Base-by-base conservation (phyloP, 2,113 vertebrate genomes). In the Aptenodytes patagonicus region DNA sequence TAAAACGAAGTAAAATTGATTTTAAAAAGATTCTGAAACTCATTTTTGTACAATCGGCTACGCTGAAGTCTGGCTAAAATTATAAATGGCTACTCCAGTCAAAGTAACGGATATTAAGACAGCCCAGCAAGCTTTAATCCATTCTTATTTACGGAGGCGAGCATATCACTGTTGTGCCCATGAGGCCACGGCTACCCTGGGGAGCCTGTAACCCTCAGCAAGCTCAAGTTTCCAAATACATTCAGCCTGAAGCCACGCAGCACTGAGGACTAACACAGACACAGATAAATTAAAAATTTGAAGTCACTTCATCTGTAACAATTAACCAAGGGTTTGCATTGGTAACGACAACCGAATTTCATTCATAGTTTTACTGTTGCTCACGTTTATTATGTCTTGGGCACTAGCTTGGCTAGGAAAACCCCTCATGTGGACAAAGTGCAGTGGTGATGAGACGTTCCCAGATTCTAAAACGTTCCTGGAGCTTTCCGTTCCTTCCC, bases 341-440 rank as follows among this genome's bases (percentile, higher is more conserved):
- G 62, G 12, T 9, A 32, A 25, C 5, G n/a, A 66, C 34, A 58
- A 46, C 3, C 7, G 4, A 31, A 5, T 24, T 17, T 8, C 19
- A 17, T 5, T 40, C 2, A 0, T 0, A 9, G 34, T 52, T 83
- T 75, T 81, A n/a, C 76, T 38, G 61, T 79, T 80, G 98, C 98
- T 97, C 90, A 99, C 99, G 32, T 98, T 98, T 61, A 99, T 97
- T n/a, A 99, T 95, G 80, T 99, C 99, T 62, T 98, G 98, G 75
- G 98, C 98, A 7, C 97, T 98, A 20, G 95, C 98, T 52, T 98
- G 97, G 85, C 98, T 98, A 36, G 99, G 99, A 71, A 99, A 96
- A 20, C 99, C 99, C 90, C 99, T 98, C 98, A 99, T 71, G 64
- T 98, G 99, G 82, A 99, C 95, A 83, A 97, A 98, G 83, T 98